Percentiles rank a stretch among this genome's conserved stretches.
These are phyloP conservation scores for Trematocara zebra DNA, from an alignment of 2,113 vertebrate genomes.

Conservation along the genomic window DNA sequence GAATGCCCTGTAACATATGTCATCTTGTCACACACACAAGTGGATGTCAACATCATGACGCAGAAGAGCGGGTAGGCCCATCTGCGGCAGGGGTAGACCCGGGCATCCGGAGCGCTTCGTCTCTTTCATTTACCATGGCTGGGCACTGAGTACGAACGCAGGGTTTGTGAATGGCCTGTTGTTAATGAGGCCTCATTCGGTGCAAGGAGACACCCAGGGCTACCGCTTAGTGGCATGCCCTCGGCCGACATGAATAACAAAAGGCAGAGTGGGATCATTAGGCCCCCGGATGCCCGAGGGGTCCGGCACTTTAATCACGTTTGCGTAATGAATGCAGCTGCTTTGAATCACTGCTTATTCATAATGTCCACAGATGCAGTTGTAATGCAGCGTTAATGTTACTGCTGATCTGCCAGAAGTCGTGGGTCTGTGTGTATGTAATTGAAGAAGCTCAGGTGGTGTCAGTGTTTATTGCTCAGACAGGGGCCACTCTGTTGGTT, in stretches of 20 bases:
- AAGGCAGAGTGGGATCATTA: slow-evolving; percentile 69
- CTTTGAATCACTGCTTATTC: slow-evolving; percentile 63
- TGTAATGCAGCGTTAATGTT: slow-evolving; percentile 54
- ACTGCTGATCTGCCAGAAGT: slow-evolving; percentile 37
- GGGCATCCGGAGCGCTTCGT: slow-evolving; percentile 13
- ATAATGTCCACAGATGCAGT: slow-evolving; percentile 51
- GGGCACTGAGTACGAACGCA: slow-evolving; percentile 11
- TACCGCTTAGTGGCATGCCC: slow-evolving; percentile 60
- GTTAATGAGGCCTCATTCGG: slow-evolving; percentile 64
- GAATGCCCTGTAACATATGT: slow-evolving; percentile 53
- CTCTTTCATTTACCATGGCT: slow-evolving; percentile 47
- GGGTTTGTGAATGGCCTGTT: slow-evolving; percentile 58
- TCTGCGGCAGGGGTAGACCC: slow-evolving; percentile 27
- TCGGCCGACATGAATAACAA: slow-evolving; percentile 66
- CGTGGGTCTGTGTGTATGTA: slow-evolving; percentile 11
- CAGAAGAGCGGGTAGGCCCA: slow-evolving; percentile 32
- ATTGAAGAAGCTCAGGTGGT: slow-evolving; percentile 31
- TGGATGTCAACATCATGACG: slow-evolving; percentile 43
- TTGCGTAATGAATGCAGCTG: slow-evolving; percentile 73
- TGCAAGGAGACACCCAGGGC: slow-evolving; percentile 46
- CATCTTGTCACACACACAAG: slow-evolving; percentile 47
- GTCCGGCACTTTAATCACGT: slow-evolving; percentile 67
- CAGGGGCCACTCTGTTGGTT: slow-evolving; percentile 12
- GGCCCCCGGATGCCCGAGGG: slow-evolving; percentile 52
- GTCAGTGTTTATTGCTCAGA: slow-evolving; percentile 40